Evolutionary conservation across 2,888 invertebrate genomes (phyloP), one percentile per base, ranked within the genome.

Genomic region (Cephus rjabovi): DNA sequence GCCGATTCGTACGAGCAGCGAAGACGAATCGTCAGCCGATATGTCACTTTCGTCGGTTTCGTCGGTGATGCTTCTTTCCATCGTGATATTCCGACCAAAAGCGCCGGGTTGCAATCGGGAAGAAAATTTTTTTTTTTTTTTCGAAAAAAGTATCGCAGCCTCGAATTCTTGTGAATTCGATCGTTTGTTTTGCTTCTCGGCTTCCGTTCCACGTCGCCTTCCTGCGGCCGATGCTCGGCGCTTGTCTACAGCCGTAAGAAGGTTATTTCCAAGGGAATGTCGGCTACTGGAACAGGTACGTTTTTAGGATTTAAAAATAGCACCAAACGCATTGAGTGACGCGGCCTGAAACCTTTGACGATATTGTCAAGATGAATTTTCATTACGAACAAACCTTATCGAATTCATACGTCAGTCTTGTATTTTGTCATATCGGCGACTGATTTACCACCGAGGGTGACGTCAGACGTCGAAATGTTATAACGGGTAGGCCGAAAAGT

Each of bases 281-380:
- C 77, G 77, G 73, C 35, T 69, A 84, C 76, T 76, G 81, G 80
- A 75, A 75, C 81, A 79, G 83, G 84, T 84, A 83, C 40, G 81
- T 83, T 75, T 71, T 34, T 35, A 15, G 15, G 0, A 2, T 56
- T 56, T 9, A 23, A 2, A 23, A 56, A 56, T 23, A 2, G 9
- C 9, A 9, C 0, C 9, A 23, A 40, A 15, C 9, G 23, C 23
- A 0, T 9, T 3, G 2, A 1, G 23, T 6, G 9, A 56, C 9
- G 6, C 23, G 2, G 56, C 9, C 9, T 3, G 56, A 23, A 23
- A 9, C 0, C 23, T 23, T 15, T 1, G 40, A 15, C 37, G 12
- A 40, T 15, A 56, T 56, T 9, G 2, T 23, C 0, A 56, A 23
- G 1, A 9, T 2, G 6, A 40, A 56, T 23, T 56, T 23, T 56